Conservation (phyloP, 2,888 invertebrate species). For the Carpatolechia fugitivella region DNA sequence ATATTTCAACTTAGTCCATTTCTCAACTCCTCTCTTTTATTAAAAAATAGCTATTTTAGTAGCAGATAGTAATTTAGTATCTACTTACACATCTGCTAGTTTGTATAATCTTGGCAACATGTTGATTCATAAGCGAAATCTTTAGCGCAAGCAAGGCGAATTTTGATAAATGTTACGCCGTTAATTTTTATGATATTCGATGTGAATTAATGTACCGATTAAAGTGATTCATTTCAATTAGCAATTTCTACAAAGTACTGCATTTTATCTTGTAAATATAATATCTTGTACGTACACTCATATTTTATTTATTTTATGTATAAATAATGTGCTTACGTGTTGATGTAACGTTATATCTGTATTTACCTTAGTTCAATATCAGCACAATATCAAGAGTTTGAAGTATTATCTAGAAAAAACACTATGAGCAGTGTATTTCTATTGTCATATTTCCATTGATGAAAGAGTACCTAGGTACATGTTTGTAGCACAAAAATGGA, state of each 20-base stretch:
- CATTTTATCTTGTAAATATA: not conserved
- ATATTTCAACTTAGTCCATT: too few species aligned
- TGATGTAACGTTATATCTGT: too few species aligned
- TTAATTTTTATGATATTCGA: slow-evolving; percentile 14
- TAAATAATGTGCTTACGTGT: too few species aligned
- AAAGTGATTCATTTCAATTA: not conserved
- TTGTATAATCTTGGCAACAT: slow-evolving; percentile 10
- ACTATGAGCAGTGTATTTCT: too few species aligned
- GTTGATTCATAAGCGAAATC: slow-evolving; percentile 37
- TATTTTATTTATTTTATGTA: not conserved
- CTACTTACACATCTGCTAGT: not conserved
- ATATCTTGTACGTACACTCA: not conserved
- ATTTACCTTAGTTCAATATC: too few species aligned
- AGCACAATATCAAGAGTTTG: not conserved
- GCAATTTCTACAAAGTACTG: not conserved
- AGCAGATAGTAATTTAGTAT: not conserved
- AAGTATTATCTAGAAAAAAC: not conserved
- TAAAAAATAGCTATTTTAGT: too few species aligned
- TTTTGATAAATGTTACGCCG: slow-evolving; percentile 23
- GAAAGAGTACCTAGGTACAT: too few species aligned
- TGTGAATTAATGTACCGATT: not conserved
- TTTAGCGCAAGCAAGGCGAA: slow-evolving; percentile 23
- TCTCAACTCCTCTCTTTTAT: too few species aligned
- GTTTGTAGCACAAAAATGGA: too few species aligned
- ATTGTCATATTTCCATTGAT: too few species aligned